Base-by-base conservation (phyloP, 1,140 invertebrate species). In the Philotrypesis tridentata region DNA sequence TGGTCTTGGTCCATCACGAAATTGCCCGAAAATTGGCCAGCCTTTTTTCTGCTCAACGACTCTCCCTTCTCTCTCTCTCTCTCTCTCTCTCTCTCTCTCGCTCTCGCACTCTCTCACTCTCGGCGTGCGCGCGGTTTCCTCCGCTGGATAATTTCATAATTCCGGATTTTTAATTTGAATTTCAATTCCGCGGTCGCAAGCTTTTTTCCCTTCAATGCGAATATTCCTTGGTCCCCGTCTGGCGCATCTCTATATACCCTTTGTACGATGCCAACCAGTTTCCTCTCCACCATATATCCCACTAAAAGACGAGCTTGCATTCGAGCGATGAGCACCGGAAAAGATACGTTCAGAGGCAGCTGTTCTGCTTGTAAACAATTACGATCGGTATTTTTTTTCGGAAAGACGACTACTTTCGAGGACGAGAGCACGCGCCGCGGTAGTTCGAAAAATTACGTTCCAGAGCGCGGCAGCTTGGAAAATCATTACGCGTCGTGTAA, bases 131-230 rank as follows among this genome's bases (percentile, higher is more conserved):
- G 83, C 81, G 84, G 80, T 85, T 85, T 83, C 37, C 78, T 43
- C 33, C 33, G 11, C 40, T 83, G 70, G 84, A 86, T 87, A 87
- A 88, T 88, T 87, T 88, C 83, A 88, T 89, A 89, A 90, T 90
- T 89, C 82, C 80, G 81, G 79, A 87, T 88, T 91, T 89, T 90
- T 91, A 89, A 91, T 91, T 90, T 88, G 86, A 88, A 89, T 88
- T 90, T 89, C 87, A 88, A 90, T 89, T 89, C 87, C 82, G 86
- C 84, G 85, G 83, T 85, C 80, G 84, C 83, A 9, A 37, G 33
- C 33, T 37, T 33, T 48, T 9, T 70, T 76, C 29, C 29, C n/a
- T 48, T 12, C 17, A 7, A n/a, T 7, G 21, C 48, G 48, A 5
- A 55, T 55, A 3, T 5, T 0, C 48, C 48, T n/a, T n/a, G 48